A percentile compares a stretch with the other conserved stretches of the same genome.
These are phyloP conservation scores for Gymnoscopelus braueri DNA, from an alignment of 2,797 vertebrate species.

Conservation along the genomic window DNA sequence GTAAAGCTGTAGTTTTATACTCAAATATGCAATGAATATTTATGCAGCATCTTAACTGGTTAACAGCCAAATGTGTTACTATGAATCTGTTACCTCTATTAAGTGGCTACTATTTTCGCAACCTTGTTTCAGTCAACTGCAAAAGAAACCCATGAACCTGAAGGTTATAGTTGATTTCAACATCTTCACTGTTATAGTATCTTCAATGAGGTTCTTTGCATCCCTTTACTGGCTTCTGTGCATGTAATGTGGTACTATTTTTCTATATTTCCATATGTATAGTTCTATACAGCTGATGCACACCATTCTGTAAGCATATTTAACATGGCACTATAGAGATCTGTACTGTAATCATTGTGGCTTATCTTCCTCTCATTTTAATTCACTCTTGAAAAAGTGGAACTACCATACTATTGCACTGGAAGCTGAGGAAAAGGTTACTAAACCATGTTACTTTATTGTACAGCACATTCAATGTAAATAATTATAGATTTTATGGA, in stretches of 20 bases:
- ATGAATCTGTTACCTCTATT: slow-evolving; percentile 39
- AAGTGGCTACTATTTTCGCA: slow-evolving; percentile 16
- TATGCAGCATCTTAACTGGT: slow-evolving; percentile 7
- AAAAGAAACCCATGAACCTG: neutral
- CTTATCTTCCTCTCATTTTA: slow-evolving; percentile 31
- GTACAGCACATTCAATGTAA: slow-evolving; percentile 58
- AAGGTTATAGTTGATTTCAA: slow-evolving; percentile 1
- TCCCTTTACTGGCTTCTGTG: slow-evolving; percentile 5
- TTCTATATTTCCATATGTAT: slow-evolving; percentile 11
- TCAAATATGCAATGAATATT: slow-evolving; percentile 5
- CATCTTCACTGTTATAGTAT: slow-evolving; percentile 10
- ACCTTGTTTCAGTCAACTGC: neutral
- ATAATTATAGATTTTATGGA: slow-evolving; percentile 51
- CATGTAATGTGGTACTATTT: slow-evolving; percentile 6
- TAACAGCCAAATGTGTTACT: slow-evolving; percentile 7
- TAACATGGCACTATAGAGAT: slow-evolving; percentile 49
- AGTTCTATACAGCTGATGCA: slow-evolving; percentile 23
- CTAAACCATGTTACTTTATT: slow-evolving; percentile 40
- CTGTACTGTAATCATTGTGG: slow-evolving; percentile 68
- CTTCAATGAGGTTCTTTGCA: neutral
- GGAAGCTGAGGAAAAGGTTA: slow-evolving; percentile 47
- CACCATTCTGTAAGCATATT: slow-evolving; percentile 22
- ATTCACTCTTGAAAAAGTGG: slow-evolving; percentile 35
- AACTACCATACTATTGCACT: slow-evolving; percentile 65
- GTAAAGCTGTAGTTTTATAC: slow-evolving; percentile 7